Evolutionary conservation across 2,888 invertebrate genomes (phyloP), one percentile per base, ranked within the genome.

Genomic region (Melipona beecheii): DNA sequence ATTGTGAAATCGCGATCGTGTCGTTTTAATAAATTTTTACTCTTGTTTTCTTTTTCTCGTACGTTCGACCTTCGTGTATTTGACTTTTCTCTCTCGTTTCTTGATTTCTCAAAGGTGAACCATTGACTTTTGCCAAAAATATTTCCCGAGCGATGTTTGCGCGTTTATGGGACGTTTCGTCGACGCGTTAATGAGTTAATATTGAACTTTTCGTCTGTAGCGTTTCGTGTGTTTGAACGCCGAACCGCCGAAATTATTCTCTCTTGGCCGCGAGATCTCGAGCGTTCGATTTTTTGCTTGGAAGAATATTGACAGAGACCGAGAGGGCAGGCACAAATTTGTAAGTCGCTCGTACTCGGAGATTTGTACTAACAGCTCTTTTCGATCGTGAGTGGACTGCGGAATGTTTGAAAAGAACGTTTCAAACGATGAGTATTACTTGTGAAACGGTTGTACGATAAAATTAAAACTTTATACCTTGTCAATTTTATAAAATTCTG

Each of bases 181-280:
- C 50, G 73, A 69, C 73, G 73, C 43, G 81, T 73, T 80, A 79
- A 81, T 52, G 68, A 81, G 80, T 73, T 81, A 81, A 81, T 79
- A 81, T 81, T 73, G 81, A 50, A 80, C 69, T 64, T 81, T 52
- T 73, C 80, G 69, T 81, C 69, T 73, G 56, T 36, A 24, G 13
- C 52, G 69, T 13, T 52, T n/a, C n/a, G 56, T 56, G 69, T 50
- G 64, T 70, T 79, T 70, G 24, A 21, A 27, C 27, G 15, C 72
- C 72, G 31, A 54, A 49, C 6, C 36, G 36, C 36, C 36, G 36
- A 36, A 36, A 27, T 58, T 27, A 56, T 66, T 31, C 74, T 66
- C 49, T 19, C 54, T 1, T 52, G n/a, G 36, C 15, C 21, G 27
- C 24, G n/a, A 17, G 50, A 62, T 62, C 64, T 74, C 24, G 74